Evolutionary conservation across 2,888 invertebrate species (phyloP).

Genomic region (Campoplex capitator): DNA sequence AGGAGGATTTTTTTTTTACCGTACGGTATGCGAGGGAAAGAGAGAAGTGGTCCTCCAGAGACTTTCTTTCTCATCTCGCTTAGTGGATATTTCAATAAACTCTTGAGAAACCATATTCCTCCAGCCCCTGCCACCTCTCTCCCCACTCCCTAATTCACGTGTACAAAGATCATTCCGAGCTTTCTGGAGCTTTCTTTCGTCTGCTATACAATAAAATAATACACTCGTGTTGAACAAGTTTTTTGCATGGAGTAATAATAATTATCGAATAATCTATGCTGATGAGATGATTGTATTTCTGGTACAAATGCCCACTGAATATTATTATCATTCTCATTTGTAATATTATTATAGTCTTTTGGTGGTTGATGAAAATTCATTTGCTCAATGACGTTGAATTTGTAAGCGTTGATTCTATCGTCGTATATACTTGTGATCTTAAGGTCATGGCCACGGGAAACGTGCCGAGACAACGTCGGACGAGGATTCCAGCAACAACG

Average conservation of each 20-base stretch:
- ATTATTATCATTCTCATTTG: too few relatives aligned
- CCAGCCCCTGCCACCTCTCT: background rate
- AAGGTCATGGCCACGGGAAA: slow-evolving; percentile 81
- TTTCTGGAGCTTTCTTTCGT: slow-evolving; percentile 7
- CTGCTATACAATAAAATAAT: background rate
- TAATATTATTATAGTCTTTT: background rate
- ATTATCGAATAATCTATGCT: too few relatives aligned
- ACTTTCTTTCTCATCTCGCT: too few relatives aligned
- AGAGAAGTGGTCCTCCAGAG: too few relatives aligned
- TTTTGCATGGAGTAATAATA: too few relatives aligned
- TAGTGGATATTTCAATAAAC: too few relatives aligned
- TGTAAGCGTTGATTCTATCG: background rate
- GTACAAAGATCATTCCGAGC: slow-evolving; percentile 16
- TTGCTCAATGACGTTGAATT: background rate
- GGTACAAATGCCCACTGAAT: too few relatives aligned
- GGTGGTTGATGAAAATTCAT: background rate
- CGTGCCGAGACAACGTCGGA: slow-evolving; percentile 89
- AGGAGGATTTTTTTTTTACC: too few relatives aligned
- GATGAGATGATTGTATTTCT: too few relatives aligned
- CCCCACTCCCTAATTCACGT: slow-evolving; percentile 6
- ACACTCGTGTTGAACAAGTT: background rate
- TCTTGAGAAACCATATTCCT: slow-evolving; percentile 73
- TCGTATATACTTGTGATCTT: background rate
- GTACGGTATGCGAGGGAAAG: too few relatives aligned
- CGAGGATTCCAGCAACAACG: slow-evolving; percentile 90